These are phyloP conservation scores for Itoplectis maculator DNA, from an alignment of 2,888 invertebrate species.

Conservation along the genomic window DNA sequence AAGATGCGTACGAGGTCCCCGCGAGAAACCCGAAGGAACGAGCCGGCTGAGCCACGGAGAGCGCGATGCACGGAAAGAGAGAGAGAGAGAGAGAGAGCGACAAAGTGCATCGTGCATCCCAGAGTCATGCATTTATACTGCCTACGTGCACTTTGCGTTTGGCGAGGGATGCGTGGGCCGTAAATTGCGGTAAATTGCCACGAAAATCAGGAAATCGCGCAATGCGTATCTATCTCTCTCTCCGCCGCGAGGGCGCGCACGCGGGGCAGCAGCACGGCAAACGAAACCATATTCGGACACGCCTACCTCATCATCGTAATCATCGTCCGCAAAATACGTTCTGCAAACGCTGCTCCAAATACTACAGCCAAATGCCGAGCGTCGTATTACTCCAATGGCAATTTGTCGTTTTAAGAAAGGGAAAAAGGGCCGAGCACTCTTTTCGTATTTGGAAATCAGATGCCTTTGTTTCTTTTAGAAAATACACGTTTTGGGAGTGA, in stretches of 20 bases:
- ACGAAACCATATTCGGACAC: slow-evolving; percentile 65
- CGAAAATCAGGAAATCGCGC: slow-evolving; percentile 81
- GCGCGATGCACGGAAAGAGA: slow-evolving; percentile 53
- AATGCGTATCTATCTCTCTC: slow-evolving; percentile 62
- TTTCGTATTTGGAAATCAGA: no score
- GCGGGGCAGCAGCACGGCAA: slow-evolving; percentile 23
- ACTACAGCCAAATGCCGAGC: background rate
- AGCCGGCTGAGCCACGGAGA: no score
- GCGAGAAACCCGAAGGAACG: slow-evolving; percentile 35
- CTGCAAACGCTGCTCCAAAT: slow-evolving; percentile 11
- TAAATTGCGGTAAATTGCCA: slow-evolving; percentile 81
- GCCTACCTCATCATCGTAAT: slow-evolving; percentile 45
- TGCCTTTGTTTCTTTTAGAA: no score
- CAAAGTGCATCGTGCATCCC: slow-evolving; percentile 49
- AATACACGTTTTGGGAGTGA: no score
- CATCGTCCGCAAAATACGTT: slow-evolving; percentile 17
- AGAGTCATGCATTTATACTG: slow-evolving; percentile 70
- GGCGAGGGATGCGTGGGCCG: slow-evolving; percentile 75
- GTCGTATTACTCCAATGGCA: background rate
- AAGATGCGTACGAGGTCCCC: slow-evolving; percentile 29
- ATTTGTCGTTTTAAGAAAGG: background rate
- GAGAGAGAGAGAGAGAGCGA: slow-evolving; percentile 27
- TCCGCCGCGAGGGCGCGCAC: slow-evolving; percentile 25
- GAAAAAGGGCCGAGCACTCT: no score
- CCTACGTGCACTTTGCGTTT: slow-evolving; percentile 79